Evolutionary conservation across 2,888 invertebrate species (phyloP).

Genomic region (Entomobrya multifasciata): DNA sequence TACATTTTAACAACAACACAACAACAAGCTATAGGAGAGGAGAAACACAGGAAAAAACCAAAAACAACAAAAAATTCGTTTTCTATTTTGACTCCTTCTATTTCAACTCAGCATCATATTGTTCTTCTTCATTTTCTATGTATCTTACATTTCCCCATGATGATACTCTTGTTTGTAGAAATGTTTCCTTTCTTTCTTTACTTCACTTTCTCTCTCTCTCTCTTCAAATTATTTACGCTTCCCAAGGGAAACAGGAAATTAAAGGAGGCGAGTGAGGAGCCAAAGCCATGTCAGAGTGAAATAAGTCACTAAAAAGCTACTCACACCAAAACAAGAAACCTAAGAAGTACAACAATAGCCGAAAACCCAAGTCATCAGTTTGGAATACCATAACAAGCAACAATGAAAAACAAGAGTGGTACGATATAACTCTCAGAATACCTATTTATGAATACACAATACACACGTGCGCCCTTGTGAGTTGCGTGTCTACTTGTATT

Average conservation of each 20-base stretch:
- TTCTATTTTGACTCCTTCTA: not conserved
- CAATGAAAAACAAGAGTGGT: too few species aligned
- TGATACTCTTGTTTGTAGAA: too few species aligned
- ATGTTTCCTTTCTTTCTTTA: constrained; percentile 26
- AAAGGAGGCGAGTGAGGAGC: constrained; percentile 66
- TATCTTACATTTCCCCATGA: constrained; percentile 33
- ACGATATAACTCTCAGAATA: too few species aligned
- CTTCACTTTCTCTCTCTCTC: constrained; percentile 56
- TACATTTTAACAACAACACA: not conserved
- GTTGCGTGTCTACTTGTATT: too few species aligned
- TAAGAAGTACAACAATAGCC: not conserved
- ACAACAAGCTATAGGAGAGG: not conserved
- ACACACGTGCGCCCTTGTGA: too few species aligned
- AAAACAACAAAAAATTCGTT: constrained; percentile 1
- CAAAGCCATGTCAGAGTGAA: constrained; percentile 70
- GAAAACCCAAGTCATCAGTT: too few species aligned
- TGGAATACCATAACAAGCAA: too few species aligned
- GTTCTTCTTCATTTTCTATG: constrained; percentile 2
- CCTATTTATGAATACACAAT: too few species aligned
- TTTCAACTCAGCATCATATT: not conserved
- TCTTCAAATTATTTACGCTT: constrained; percentile 79
- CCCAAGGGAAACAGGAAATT: constrained; percentile 78
- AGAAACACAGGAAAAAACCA: not conserved
- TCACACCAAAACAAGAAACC: not conserved
- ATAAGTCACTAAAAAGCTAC: constrained; percentile 63